Conservation (phyloP, 2,113 vertebrate genomes). For the Nycticorax nycticorax region DNA sequence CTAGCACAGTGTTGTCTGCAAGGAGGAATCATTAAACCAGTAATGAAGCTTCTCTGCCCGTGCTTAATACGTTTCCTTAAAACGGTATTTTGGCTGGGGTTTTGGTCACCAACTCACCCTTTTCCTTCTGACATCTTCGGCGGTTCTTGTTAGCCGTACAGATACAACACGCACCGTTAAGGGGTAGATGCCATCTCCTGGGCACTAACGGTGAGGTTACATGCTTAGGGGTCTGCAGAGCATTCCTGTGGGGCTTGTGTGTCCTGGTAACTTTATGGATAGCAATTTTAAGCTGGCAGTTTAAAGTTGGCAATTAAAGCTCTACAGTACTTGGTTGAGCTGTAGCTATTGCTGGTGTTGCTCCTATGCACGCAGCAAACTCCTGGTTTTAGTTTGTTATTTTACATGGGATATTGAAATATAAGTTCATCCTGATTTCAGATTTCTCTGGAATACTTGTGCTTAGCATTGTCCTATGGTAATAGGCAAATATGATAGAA, state of each 20-base stretch:
- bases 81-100: background rate
- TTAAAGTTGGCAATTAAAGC: background rate
- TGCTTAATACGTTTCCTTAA: background rate
- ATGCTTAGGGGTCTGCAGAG: background rate
- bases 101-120: background rate
- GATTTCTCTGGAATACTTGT: background rate
- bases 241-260: background rate
- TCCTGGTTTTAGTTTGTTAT: background rate
- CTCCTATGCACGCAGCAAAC: background rate
- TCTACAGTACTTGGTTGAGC: background rate
- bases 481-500: background rate
- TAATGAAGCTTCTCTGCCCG: background rate
- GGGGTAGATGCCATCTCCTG: background rate
- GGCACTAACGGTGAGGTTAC: fast-evolving
- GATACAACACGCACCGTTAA: fast-evolving
- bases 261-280: background rate
- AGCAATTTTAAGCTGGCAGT: background rate
- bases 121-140: background rate
- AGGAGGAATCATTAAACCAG: background rate
- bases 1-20: background rate
- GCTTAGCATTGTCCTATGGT: background rate
- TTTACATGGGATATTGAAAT: background rate
- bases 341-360: background rate
- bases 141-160: background rate
- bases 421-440: background rate